Evolutionary conservation across 2,797 vertebrate species (phyloP), one percentile per base, ranked within the genome.

Genomic region (Tokudaia tokunoshimensis): DNA sequence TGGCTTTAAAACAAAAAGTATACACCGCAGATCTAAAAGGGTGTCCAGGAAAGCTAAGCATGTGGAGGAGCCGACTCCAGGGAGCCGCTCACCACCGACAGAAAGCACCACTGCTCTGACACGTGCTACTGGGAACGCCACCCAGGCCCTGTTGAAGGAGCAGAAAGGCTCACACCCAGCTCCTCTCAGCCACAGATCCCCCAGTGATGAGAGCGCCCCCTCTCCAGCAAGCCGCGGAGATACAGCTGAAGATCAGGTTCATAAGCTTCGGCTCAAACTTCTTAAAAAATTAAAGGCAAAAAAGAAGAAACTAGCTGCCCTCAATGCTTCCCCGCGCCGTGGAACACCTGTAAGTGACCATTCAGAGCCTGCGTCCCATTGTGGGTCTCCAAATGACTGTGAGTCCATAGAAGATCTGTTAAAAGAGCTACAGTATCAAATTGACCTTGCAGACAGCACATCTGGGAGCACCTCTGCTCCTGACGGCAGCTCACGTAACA

Each of bases 211-310:
- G 89, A 93, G 72, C 57, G 24, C 37, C 12, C 11, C 59, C 91
- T 67, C 94, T 52, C 41, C 87, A 83, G 91, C 72, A 85, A 98
- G 96, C 52, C 79, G 86, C n/a, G 94, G 95, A 50, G 96, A 97
- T 37, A 94, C 96, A 1, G 74, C 88, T 1, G 97, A 97, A 13
- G 97, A 97, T 61, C 98, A 99, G 94, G 99, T 99, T 14, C 99
- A 99, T 55, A 98, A 98, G 44, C 99, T 99, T 94, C 98, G 99
- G 72, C 97, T 99, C 10, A 99, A 99, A 97, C 99, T 99, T 31
- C 96, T 99, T 61, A 99, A 99, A 98, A 99, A 99, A 78, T 99
- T 99, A 12, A 99, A 99, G 94, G 99, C 99, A 24, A 99, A 99
- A 98, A 99, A 99, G 98, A 99, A 99, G 98, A 99, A 99, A 97